Base-by-base conservation (phyloP, 1,140 invertebrate species). In the Drosophila equinoxialis region DNA sequence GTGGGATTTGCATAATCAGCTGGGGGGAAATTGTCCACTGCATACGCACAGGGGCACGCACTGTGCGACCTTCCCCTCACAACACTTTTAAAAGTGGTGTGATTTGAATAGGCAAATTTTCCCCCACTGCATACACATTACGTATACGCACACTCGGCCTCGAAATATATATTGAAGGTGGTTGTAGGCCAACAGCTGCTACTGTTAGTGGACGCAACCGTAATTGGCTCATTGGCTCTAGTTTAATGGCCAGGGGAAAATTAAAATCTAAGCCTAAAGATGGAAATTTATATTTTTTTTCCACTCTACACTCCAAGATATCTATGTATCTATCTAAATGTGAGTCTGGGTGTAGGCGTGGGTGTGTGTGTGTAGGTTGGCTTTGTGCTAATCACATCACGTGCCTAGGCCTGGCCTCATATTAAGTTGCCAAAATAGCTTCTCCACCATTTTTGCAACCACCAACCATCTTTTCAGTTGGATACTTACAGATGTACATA, bases 361-460 rank as follows among this genome's bases (percentile, higher is more conserved):
- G 68, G 60, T 65, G 72, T 80, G 61, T 60, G 13, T 71, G 71
- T 71, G 63, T 74, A 65, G 45, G 45, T 51, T 45, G 78, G 82
- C 81, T 81, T 84, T 84, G 74, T 71, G 74, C 82, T 84, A 84
- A 84, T 84, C 82, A 85, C 81, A 84, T 84, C 81, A 84, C 81
- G 81, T 84, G 81, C 81, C 55, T 14, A 66, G 65, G 73, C 68
- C 73, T 75, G 67, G 73, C 75, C 72, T 75, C 65, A 75, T 72
- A 75, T 75, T 75, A 75, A 75, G 30, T 62, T 37, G 55, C 23
- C 71, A 26, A 65, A 71, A 37, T 7, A 37, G 41, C 1, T 23
- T 23, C 45, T 20, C 14, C 2, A 26, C 23, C 3, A 23, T 23
- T 23, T 23, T 23, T 23, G 20, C 20, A 20, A 20, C 42, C 42